These are phyloP conservation scores for Drosophila bipectinata DNA, from an alignment of 1,140 invertebrate genomes.

Conservation along the genomic window DNA sequence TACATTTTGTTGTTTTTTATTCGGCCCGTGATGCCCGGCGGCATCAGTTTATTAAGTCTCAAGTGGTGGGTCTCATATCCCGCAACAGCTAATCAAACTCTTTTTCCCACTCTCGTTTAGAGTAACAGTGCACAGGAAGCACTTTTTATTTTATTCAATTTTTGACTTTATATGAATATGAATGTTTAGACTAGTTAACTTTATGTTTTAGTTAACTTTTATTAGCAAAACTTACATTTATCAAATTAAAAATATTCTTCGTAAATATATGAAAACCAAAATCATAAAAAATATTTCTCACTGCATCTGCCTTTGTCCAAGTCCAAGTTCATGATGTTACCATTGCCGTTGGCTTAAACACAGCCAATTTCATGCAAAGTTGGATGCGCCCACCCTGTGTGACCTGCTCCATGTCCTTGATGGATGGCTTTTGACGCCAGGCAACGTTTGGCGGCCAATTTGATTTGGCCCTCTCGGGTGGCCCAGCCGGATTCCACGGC, in stretches of 20 bases:
- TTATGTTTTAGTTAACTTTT: too few species aligned
- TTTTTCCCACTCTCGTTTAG: not conserved
- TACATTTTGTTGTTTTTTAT: slow-evolving; percentile 57
- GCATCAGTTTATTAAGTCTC: slow-evolving; percentile 77
- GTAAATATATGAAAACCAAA: not conserved
- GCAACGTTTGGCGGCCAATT: slow-evolving; percentile 71
- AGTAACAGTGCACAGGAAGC: not conserved
- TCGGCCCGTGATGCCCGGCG: slow-evolving; percentile 40
- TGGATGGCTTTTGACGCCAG: slow-evolving; percentile 75
- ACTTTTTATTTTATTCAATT: not conserved
- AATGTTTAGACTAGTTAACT: too few species aligned
- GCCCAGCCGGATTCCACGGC: not conserved
- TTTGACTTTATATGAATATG: not conserved
- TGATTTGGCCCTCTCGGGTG: slow-evolving; percentile 63
- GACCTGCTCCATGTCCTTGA: slow-evolving; percentile 54
- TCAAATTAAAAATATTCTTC: too few species aligned
- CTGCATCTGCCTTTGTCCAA: slow-evolving; percentile 4
- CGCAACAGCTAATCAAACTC: slow-evolving; percentile 9
- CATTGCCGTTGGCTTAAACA: slow-evolving; percentile 46
- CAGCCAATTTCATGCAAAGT: slow-evolving; percentile 80
- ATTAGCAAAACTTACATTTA: too few species aligned
- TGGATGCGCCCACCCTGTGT: slow-evolving; percentile 54
- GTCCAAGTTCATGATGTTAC: slow-evolving; percentile 20
- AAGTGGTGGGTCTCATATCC: slow-evolving; percentile 49
- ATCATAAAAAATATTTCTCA: not conserved